phyloP scores from a whole-genome alignment of 30 jellyfish, hydroid and myxozoan species.

The Nemopilema nomurai region DNA sequence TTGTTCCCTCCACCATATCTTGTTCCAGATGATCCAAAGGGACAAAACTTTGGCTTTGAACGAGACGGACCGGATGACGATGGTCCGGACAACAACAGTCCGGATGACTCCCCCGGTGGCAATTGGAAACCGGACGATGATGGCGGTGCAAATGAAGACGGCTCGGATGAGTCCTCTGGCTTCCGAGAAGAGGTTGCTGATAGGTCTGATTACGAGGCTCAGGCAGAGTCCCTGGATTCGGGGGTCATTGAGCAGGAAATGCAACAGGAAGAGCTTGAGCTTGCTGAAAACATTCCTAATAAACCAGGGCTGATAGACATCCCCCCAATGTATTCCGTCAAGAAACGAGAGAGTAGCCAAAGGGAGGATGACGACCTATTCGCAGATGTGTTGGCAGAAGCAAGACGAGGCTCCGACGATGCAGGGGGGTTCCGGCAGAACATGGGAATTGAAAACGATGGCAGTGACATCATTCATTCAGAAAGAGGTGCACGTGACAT shows the following conservation, averaged over 20 bases:
- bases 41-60: conserved; percentile 55
- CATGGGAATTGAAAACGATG: conserved; percentile 1
- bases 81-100: conserved; percentile 12
- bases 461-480: neutral
- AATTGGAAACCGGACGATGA: neutral
- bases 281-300: conserved; percentile 33
- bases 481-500: neutral
- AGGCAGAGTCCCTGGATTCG: conserved; percentile 52
- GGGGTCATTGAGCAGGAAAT: conserved; percentile 62
- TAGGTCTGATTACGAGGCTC: conserved; percentile 49
- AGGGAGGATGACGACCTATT: conserved; percentile 20
- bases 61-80: conserved; percentile 60
- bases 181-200: conserved; percentile 46
- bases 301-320: conserved; percentile 9
- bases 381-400: conserved; percentile 61
- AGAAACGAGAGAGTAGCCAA: conserved; percentile 2
- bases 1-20: conserved; percentile 60
- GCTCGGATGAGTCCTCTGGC: conserved; percentile 67
- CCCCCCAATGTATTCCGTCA: conserved; percentile 46
- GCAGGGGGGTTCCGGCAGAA: neutral
- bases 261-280: conserved; percentile 28
- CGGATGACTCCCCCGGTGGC: neutral
- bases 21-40: conserved; percentile 54
- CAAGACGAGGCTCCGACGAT: conserved; percentile 43
- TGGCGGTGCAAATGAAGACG: conserved; percentile 31